Evolutionary conservation across 2,113 vertebrate species (phyloP).

Genomic region (Ictalurus furcatus): DNA sequence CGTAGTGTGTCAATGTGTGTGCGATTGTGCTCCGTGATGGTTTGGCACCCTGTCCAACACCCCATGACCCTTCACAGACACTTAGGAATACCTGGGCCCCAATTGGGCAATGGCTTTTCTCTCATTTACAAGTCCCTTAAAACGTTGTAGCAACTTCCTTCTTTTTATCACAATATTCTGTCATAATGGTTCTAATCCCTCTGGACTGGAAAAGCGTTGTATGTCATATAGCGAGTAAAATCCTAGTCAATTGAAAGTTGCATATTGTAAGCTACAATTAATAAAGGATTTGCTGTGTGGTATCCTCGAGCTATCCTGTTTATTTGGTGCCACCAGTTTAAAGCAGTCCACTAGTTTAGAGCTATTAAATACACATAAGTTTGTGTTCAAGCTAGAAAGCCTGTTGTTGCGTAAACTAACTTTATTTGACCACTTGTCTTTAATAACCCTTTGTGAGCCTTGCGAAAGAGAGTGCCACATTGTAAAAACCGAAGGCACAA

Average conservation of each 20-base stretch:
- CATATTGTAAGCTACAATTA: background rate
- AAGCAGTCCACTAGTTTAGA: background rate
- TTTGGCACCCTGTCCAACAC: too few species aligned
- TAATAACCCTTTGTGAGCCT: slow-evolving; percentile 34
- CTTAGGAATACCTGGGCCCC: background rate
- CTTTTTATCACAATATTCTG: background rate
- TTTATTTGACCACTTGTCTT: slow-evolving; percentile 31
- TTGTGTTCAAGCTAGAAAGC: background rate
- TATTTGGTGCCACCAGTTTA: background rate
- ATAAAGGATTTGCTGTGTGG: background rate
- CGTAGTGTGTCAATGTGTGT: too few species aligned
- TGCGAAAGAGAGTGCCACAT: slow-evolving; percentile 2
- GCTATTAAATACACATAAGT: slow-evolving; percentile 19
- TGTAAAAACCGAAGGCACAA: slow-evolving; percentile 41
- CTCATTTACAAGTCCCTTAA: background rate
- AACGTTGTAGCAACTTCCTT: background rate
- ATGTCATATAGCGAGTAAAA: background rate
- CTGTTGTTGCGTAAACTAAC: slow-evolving; percentile 22
- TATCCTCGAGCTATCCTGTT: background rate
- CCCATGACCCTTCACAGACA: background rate
- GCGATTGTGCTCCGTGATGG: too few species aligned
- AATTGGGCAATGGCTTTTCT: background rate
- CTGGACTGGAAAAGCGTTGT: background rate
- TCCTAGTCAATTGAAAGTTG: background rate
- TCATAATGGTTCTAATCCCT: background rate